Base-by-base conservation (phyloP, 2,797 vertebrate species). In the Hipposideros larvatus region DNA sequence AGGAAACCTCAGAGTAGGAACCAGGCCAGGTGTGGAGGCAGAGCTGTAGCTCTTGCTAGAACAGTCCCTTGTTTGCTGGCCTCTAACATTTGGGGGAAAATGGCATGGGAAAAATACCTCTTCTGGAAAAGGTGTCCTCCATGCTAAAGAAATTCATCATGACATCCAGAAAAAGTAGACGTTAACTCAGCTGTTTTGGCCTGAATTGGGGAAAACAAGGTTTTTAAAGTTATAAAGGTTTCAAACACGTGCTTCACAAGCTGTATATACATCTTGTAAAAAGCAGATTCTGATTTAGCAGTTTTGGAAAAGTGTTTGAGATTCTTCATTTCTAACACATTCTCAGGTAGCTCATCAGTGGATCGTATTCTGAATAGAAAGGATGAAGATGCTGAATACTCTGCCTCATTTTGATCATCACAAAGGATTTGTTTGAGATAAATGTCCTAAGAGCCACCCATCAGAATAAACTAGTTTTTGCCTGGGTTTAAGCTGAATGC, bases 11-110 rank as follows among this genome's bases (percentile, higher is more conserved):
- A 68, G 73, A 65, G 31, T n/a, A 61, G 13, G 7, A 61, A 37
- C 34, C 26, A 9, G 16, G 4, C 2, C 41, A 41, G 5, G 7
- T 41, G 9, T 1, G 3, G 15, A 11, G 9, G 3, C 0, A 19
- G 46, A 57, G 65, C 22, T 31, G 13, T 19, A 55, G 2, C 15
- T 43, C 16, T 53, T 31, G 26, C 43, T 70, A 13, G 15, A 48
- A 80, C 7, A 24, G 16, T 22, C 59, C n/a, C 57, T 77, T 86
- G 16, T 37, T 78, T 86, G 31, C 55, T 53, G 46, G 31, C 13
- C 48, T 87, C 66, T 61, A 41, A 41, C 48, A 22, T 57, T 41
- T 48, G 46, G 53, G 5, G 6, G 55, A 11, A 78, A 70, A 70
- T 34, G 22, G 92, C 10, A 75, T 22, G 26, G 21, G 83, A n/a